phyloP scores from a whole-genome alignment of 1,140 invertebrate species.

The Papilio xuthus region DNA sequence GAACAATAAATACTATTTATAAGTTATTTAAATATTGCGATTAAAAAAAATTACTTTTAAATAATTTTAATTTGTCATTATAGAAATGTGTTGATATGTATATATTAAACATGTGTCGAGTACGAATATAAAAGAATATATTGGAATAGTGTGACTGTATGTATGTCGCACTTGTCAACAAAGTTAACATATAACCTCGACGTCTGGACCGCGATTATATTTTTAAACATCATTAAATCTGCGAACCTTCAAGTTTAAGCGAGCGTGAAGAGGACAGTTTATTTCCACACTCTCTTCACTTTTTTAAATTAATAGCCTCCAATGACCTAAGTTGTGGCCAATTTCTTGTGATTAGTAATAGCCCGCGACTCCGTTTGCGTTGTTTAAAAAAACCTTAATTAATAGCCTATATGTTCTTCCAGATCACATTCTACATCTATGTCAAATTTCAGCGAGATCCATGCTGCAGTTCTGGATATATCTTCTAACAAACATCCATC shows the following conservation, averaged over 20 bases:
- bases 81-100: background rate
- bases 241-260: slow-evolving; percentile 50
- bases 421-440: no score
- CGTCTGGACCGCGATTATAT: slow-evolving; percentile 36
- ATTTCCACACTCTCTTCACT: slow-evolving; percentile 47
- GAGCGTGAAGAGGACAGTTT: slow-evolving; percentile 45
- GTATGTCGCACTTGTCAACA: slow-evolving; percentile 15
- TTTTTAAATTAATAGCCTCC: slow-evolving; percentile 12
- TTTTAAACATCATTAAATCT: slow-evolving; percentile 35
- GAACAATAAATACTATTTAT: background rate
- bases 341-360: background rate
- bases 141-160: background rate
- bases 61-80: background rate
- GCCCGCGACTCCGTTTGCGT: no score
- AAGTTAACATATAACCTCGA: slow-evolving; percentile 44
- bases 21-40: background rate
- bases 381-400: no score
- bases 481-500: no score
- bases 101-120: background rate
- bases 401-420: no score
- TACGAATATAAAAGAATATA: background rate
- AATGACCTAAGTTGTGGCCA: background rate
- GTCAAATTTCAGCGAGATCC: no score
- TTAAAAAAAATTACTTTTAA: no score
- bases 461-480: no score